These are phyloP conservation scores for Heliconius himera DNA, from an alignment of 1,140 invertebrate species.

Conservation along the genomic window DNA sequence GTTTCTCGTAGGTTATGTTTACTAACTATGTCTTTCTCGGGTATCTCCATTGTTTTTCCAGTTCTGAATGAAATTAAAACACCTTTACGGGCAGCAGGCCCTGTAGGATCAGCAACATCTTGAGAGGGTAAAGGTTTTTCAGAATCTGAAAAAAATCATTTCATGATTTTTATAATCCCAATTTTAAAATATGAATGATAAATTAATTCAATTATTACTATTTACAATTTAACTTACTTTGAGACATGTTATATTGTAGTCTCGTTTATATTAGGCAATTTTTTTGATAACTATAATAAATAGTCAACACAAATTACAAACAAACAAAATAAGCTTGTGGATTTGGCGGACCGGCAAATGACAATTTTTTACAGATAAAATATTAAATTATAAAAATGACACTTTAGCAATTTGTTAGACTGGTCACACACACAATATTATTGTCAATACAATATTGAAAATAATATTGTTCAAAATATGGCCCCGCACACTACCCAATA, in stretches of 20 bases:
- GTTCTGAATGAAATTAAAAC: slow-evolving; percentile 91
- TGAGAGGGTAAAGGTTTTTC: slow-evolving; percentile 74
- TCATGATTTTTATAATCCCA: too few relatives aligned
- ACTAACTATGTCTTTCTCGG: slow-evolving; percentile 90
- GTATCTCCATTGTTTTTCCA: slow-evolving; percentile 91
- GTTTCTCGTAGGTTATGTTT: slow-evolving; percentile 49
- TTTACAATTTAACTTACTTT: slow-evolving; percentile 53
- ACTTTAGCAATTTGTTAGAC: too few relatives aligned
- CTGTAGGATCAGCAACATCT: slow-evolving; percentile 86
- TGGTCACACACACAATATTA: too few relatives aligned
- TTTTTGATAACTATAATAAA: background rate
- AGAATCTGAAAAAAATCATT: slow-evolving; percentile 58
- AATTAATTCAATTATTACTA: background rate
- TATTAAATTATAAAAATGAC: background rate
- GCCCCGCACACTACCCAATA: too few relatives aligned
- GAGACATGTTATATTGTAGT: slow-evolving; percentile 54
- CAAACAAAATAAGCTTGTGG: background rate
- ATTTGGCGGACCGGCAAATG: background rate
- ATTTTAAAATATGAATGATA: background rate
- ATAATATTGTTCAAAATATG: too few relatives aligned
- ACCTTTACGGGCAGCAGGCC: slow-evolving; percentile 88
- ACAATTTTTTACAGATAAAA: background rate
- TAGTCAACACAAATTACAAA: background rate
- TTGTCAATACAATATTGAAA: too few relatives aligned
- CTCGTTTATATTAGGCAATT: background rate